Base-by-base conservation (phyloP, 2,113 vertebrate species). In the Eupsittula cactorum region DNA sequence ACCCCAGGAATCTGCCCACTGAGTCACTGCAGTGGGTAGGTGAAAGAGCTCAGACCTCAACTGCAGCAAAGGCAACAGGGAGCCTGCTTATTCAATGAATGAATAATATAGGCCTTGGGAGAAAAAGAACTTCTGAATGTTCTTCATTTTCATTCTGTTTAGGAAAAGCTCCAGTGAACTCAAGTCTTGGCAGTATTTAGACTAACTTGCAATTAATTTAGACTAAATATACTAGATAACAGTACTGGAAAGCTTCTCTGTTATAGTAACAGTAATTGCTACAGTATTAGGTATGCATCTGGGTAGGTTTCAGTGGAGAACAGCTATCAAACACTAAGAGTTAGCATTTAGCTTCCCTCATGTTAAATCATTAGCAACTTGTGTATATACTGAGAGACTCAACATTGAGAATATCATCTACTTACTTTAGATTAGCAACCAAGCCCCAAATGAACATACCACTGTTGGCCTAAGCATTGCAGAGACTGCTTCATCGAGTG, bases 81-180 rank as follows among this genome's bases (percentile, higher is more conserved):
- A 84, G 78, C 14, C 16, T 4, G 5, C 52, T n/a, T 89, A 92
- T 55, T 55, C 53, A 92, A 79, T 35, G 31, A 60, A 55, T 12
- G 28, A 57, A 21, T 73, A 73, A 80, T 15, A 70, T 0, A 77
- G 37, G 42, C 46, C 52, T 63, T 7, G 3, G 42, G 60, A 8
- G 67, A 21, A 77, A 67, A 81, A 35, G 5, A 62, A 46, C 47
- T 85, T 82, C 19, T 50, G 49, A 53, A 13, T 57, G 53, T 39
- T 53, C 70, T 91, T 76, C 47, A 82, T 85, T 94, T 91, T 91
- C 44, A 57, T 35, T 88, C 87, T 53, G 31, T 65, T 95, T 73
- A 75, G 53, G 75, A 82, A 93, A 69, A 91, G 65, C 24, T 71
- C 62, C 65, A 85, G 33, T 62, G 44, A 95, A 75, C 31, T 55